Percentiles rank a stretch among this genome's conserved stretches.
Conservation (phyloP, 1,140 invertebrate species). For the Bemisia tabaci region DNA sequence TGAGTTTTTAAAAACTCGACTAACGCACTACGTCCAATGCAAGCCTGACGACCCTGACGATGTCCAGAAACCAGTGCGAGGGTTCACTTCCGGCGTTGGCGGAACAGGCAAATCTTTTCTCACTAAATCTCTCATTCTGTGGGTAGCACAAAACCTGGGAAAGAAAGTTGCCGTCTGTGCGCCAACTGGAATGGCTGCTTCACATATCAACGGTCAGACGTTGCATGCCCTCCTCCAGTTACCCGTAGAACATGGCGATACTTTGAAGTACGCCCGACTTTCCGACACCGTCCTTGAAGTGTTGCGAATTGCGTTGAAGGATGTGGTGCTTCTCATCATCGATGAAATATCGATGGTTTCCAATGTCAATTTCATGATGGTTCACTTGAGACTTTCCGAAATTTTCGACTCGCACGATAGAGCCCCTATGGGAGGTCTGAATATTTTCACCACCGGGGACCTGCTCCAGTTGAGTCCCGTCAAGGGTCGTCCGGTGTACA, state of each 20-base stretch:
- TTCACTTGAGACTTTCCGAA: constrained; percentile 16
- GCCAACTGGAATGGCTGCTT: constrained; percentile 23
- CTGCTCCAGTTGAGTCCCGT: constrained; percentile 27
- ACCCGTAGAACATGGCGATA: constrained; percentile 21
- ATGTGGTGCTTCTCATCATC: constrained; percentile 27
- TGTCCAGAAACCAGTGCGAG: constrained; percentile 3
- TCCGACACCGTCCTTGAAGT: constrained; percentile 22
- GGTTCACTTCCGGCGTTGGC: constrained; percentile 13
- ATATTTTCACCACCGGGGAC: constrained; percentile 22
- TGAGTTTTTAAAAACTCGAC: constrained; percentile 16
- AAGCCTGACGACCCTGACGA: too few species aligned
- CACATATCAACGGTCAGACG: constrained; percentile 22
- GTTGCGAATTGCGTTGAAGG: constrained; percentile 19
- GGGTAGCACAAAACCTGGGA: constrained; percentile 13
- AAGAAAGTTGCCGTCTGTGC: constrained; percentile 22
- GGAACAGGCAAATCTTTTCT: constrained; percentile 23
- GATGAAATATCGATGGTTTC: constrained; percentile 29
- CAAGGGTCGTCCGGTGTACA: too few species aligned
- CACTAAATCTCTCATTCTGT: constrained; percentile 18
- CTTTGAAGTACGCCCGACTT: constrained; percentile 17
- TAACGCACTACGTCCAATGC: too few species aligned
- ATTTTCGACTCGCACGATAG: constrained; percentile 17
- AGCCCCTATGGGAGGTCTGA: constrained; percentile 16
- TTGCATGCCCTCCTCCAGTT: constrained; percentile 22
- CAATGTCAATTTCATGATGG: constrained; percentile 23